Percentiles rank a stretch among this genome's conserved stretches.
Conservation (phyloP, 1,140 invertebrate species). For the Caenorhabditis tropicalis region DNA sequence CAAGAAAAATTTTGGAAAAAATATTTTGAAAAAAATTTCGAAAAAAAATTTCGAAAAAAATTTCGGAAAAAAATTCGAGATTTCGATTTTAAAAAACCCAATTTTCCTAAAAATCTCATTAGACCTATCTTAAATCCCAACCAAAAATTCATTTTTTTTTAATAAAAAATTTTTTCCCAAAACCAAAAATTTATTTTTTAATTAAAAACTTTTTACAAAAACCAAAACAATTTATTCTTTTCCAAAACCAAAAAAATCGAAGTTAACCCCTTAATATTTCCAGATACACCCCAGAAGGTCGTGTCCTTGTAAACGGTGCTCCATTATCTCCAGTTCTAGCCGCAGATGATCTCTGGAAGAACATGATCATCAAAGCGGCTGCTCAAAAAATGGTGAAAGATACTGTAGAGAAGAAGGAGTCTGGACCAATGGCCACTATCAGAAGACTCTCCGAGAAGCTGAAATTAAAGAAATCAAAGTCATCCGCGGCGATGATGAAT, state of each 20-base stretch:
- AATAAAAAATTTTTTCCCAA: too few species aligned
- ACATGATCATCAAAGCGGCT: slow-evolving; percentile 17
- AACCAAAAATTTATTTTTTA: too few species aligned
- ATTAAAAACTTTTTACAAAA: too few species aligned
- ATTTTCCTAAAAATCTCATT: too few species aligned
- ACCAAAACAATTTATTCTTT: too few species aligned
- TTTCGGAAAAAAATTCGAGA: neutral
- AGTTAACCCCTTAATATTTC: neutral
- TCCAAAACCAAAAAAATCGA: neutral
- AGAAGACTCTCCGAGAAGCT: slow-evolving; percentile 21
- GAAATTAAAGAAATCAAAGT: slow-evolving; percentile 5
- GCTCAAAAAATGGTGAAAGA: slow-evolving; percentile 18
- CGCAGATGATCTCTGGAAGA: neutral
- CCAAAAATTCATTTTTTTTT: too few species aligned
- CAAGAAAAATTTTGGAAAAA: too few species aligned
- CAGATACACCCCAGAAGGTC: slow-evolving; percentile 34
- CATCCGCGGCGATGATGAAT: slow-evolving; percentile 28
- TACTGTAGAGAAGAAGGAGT: neutral
- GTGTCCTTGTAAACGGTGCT: slow-evolving; percentile 14
- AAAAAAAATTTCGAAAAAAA: too few species aligned
- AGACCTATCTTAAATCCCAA: too few species aligned
- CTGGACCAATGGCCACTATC: slow-evolving; percentile 23
- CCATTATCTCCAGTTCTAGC: neutral
- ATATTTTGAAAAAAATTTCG: too few species aligned
- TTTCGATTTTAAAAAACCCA: neutral